Evolutionary conservation across 2,797 vertebrate genomes (phyloP).

Genomic region (Sitta carolinensis): DNA sequence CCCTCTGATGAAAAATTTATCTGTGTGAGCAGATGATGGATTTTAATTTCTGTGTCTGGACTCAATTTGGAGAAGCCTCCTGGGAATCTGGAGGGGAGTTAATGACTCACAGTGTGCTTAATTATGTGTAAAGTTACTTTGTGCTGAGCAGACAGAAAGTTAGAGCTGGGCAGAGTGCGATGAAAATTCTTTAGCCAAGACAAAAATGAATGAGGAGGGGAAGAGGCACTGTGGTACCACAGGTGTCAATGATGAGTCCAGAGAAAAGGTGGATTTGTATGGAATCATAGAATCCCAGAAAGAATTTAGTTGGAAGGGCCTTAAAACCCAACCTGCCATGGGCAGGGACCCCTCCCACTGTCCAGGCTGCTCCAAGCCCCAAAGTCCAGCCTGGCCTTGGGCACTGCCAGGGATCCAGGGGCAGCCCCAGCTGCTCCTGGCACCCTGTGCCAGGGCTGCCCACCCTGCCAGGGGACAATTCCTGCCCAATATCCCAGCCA

Average conservation of each 20-base stretch:
- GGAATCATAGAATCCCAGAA: neutral
- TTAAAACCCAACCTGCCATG: neutral
- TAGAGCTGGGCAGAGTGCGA: neutral
- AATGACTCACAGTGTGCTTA: neutral
- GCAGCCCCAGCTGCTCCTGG: neutral
- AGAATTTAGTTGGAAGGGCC: neutral
- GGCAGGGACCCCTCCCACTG: neutral
- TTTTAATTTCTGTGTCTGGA: neutral
- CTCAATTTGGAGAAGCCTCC: neutral
- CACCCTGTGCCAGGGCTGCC: neutral
- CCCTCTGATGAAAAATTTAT: neutral
- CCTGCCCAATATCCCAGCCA: neutral
- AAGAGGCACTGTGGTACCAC: neutral
- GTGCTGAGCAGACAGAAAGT: neutral
- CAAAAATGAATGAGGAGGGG: neutral
- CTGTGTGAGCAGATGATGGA: neutral
- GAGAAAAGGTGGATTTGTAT: neutral
- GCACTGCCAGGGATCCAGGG: neutral
- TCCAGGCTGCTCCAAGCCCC: neutral
- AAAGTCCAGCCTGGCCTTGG: neutral
- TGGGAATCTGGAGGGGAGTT: neutral
- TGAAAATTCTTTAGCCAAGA: neutral
- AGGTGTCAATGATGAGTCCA: neutral
- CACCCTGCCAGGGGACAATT: neutral
- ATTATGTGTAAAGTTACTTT: neutral